Evolutionary conservation across 2,113 vertebrate species (phyloP), one percentile per base, ranked within the genome.

Genomic region (Lampris incognitus): DNA sequence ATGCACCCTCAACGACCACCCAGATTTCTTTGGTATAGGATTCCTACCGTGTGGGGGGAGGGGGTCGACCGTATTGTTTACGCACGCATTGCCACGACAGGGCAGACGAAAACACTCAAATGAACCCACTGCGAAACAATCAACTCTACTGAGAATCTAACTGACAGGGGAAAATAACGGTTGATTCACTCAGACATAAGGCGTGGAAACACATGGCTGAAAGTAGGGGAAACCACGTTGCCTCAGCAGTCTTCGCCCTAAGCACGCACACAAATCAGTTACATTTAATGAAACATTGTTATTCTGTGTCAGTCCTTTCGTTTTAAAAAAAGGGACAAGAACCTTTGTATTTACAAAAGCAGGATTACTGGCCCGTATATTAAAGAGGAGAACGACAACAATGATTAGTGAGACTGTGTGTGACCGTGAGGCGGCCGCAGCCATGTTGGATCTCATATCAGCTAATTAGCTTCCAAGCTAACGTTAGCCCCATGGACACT

Each of bases 401-500:
- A 55, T 8, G 2, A 9, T 38, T 2, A 59, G 6, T 66, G n/a
- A 2, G 44, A 46, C 24, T 24, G 13, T 44, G 7, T 40, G 0
- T 54, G 13, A 48, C 69, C 58, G 13, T 3, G 4, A 54, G 61
- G 36, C 48, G 37, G 24, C 46, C 42, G 24, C 11, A 67, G 58
- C 66, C 50, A 75, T 42, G 49, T 81, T 64, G 59, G 78, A 62
- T 66, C 46, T 42, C 2, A 36, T 41, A 49, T 6, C 8, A 58
- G 64, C 49, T 60, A 60, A n/a, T 54, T 74, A 77, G 82, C 84
- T 48, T 8, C 2, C 11, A 39, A 49, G 88, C 83, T 82, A 87
- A 70, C 11, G 1, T 38, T 2, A 40, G n/a, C 54, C 6, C 7
- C 7, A 11, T 58, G 64, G 38, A 11, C 24, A 36, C 9, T 2